Evolutionary conservation across 2,888 invertebrate species (phyloP).

Genomic region (Piscicola geometra): DNA sequence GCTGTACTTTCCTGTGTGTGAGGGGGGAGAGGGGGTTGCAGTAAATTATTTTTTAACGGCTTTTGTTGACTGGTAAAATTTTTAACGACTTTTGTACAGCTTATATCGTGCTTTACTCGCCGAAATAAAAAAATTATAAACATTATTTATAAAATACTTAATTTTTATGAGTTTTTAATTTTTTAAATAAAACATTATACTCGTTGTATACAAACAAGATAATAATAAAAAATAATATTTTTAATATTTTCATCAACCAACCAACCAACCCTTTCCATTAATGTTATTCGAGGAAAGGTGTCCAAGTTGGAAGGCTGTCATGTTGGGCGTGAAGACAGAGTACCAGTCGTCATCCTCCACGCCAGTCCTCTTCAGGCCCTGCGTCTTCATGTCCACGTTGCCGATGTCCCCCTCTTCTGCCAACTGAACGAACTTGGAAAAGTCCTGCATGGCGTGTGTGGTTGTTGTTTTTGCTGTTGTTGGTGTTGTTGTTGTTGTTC

Average conservation of each 20-base stretch:
- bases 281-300: slow-evolving; percentile 13
- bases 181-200: neutral
- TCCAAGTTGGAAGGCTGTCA: slow-evolving; percentile 17
- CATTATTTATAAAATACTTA: no score
- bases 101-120: no score
- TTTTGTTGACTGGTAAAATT: neutral
- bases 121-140: no score
- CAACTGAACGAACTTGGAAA: slow-evolving; percentile 17
- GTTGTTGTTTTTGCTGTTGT: neutral
- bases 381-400: slow-evolving; percentile 7
- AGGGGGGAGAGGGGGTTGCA: neutral
- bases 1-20: slow-evolving; percentile 1
- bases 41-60: neutral
- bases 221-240: neutral
- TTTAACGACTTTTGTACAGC: neutral
- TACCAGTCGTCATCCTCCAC: slow-evolving; percentile 29
- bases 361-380: neutral
- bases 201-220: neutral
- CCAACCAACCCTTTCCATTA: slow-evolving; percentile 4
- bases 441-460: slow-evolving; percentile 5
- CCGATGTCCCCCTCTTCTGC: slow-evolving; percentile 15
- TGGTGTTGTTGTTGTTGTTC: no score
- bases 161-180: neutral
- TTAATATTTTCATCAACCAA: neutral
- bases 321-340: neutral